These are phyloP conservation scores for Mimas tiliae DNA, from an alignment of 2,888 invertebrate species.

Conservation along the genomic window DNA sequence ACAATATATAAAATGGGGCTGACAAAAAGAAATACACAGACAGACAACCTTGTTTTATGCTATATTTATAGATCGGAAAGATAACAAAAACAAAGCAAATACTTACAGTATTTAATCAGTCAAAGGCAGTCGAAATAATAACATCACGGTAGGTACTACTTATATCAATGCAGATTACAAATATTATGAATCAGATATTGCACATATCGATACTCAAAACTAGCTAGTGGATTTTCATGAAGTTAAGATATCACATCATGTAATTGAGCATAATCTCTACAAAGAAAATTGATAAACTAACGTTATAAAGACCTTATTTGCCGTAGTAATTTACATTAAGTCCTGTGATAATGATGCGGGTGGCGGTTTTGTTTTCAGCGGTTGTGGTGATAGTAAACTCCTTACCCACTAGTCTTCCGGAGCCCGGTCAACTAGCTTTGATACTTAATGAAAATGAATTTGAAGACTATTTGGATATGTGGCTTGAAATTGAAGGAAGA, in stretches of 20 bases:
- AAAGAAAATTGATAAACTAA: slow-evolving; percentile 23
- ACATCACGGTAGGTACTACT: neutral
- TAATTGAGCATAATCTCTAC: slow-evolving; percentile 21
- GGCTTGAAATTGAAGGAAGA: slow-evolving; percentile 63
- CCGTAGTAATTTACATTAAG: neutral
- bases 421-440: slow-evolving; percentile 66
- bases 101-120: neutral
- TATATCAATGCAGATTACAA: slow-evolving; percentile 4
- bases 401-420: slow-evolving; percentile 53
- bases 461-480: slow-evolving; percentile 74
- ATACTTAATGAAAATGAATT: slow-evolving; percentile 74
- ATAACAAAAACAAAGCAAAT: slow-evolving; percentile 3
- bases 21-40: neutral
- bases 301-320: slow-evolving; percentile 20
- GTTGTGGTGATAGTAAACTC: slow-evolving; percentile 47
- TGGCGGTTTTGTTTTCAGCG: slow-evolving; percentile 44
- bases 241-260: slow-evolving; percentile 18
- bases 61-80: neutral
- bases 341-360: slow-evolving; percentile 35
- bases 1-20: no score
- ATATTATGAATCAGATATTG: slow-evolving; percentile 19
- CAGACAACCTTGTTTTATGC: neutral
- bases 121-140: neutral
- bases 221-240: slow-evolving; percentile 13
- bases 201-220: slow-evolving; percentile 1